Conservation (phyloP, 2,888 invertebrate species). For the Dicyrtomina minuta region DNA sequence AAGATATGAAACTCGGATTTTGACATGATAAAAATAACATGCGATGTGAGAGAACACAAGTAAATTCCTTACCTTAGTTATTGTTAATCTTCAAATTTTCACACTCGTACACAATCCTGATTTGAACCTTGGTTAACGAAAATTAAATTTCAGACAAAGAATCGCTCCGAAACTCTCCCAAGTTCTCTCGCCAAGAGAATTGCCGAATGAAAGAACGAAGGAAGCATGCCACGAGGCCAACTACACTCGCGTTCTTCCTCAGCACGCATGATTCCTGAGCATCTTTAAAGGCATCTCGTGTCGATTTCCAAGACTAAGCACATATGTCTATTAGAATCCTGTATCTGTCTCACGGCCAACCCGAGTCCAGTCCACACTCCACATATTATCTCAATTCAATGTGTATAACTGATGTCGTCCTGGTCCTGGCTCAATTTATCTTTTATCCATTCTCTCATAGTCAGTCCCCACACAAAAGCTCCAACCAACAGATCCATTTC, state of each 20-base stretch:
- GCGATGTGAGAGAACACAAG: no score
- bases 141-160: not conserved
- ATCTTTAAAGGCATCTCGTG: conserved; percentile 13
- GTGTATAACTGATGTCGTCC: no score
- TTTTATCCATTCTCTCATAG: no score
- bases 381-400: no score
- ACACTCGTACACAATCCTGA: not conserved
- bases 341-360: not conserved
- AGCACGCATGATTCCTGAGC: conserved; percentile 7
- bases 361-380: not conserved
- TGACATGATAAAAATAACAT: no score
- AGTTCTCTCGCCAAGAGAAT: not conserved
- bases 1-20: no score
- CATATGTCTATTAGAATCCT: not conserved
- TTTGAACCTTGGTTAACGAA: not conserved
- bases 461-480: no score
- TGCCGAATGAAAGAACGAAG: conserved; percentile 7
- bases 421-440: no score
- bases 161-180: conserved; percentile 2
- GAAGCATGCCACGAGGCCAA: conserved; percentile 16
- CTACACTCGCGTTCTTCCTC: conserved; percentile 16
- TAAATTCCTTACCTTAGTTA: not conserved
- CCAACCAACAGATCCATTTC: no score
- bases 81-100: no score
- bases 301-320: conserved; percentile 8